Conservation (phyloP, 2,888 invertebrate genomes). For the Aphodius sticticus region DNA sequence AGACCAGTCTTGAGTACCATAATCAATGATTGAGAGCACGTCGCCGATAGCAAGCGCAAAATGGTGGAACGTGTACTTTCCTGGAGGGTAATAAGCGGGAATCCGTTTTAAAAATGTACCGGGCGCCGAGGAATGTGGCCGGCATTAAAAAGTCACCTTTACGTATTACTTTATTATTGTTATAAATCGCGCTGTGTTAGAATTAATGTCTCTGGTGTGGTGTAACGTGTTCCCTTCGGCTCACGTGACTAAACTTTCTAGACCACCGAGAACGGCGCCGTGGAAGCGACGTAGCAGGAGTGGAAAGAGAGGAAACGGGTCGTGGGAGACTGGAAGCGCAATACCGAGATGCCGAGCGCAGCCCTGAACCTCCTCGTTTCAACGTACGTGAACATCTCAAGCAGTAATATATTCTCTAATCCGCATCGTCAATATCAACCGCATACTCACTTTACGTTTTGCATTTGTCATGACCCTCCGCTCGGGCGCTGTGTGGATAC, state of each 20-base stretch:
- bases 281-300: neutral
- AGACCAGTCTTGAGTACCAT: too few relatives aligned
- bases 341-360: neutral
- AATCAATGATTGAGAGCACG: too few relatives aligned
- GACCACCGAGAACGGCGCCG: neutral
- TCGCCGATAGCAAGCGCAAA: too few relatives aligned
- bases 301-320: neutral
- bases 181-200: neutral
- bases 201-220: constrained; percentile 4
- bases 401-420: constrained; percentile 46
- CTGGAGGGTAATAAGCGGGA: neutral
- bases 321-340: neutral
- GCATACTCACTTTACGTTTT: constrained; percentile 42
- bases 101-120: neutral
- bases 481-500: neutral
- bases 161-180: neutral
- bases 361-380: neutral
- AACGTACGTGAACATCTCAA: constrained; percentile 20
- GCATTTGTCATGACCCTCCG: constrained; percentile 45
- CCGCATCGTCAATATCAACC: constrained; percentile 45
- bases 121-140: neutral
- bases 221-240: neutral
- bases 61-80: too few relatives aligned
- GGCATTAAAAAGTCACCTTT: neutral
- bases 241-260: constrained; percentile 4